Percentiles rank a stretch among this genome's conserved stretches.
phyloP scores from a whole-genome alignment of 2,888 invertebrate genomes.

The Drosophila nr. perissopoda region DNA sequence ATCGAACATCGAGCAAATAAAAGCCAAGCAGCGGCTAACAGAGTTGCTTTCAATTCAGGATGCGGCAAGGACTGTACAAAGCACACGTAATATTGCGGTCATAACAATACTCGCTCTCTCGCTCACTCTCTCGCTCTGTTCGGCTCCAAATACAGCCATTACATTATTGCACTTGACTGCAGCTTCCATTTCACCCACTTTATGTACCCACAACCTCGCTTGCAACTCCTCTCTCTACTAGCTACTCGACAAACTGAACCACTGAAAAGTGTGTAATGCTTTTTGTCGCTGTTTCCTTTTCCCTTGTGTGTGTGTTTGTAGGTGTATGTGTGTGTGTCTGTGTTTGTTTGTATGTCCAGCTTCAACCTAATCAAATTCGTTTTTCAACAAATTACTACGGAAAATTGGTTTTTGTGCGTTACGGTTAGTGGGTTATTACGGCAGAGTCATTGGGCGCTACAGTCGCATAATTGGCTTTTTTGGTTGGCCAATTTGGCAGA shows the following conservation, averaged over 20 bases:
- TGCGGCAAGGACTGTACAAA: conserved; percentile 46
- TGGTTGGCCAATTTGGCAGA: conserved; percentile 40
- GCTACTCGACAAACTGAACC: conserved; percentile 30
- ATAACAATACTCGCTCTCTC: conserved; percentile 39
- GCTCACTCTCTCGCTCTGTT: neutral
- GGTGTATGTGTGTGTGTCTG: neutral
- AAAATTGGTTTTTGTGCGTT: conserved; percentile 58
- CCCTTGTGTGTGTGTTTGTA: neutral
- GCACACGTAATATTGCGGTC: conserved; percentile 71
- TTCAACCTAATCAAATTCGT: conserved; percentile 58
- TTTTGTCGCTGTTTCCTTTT: conserved; percentile 26
- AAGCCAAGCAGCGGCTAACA: conserved; percentile 41
- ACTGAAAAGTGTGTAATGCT: conserved; percentile 49
- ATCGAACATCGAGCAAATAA: conserved; percentile 59
- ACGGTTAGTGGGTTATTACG: conserved; percentile 19
- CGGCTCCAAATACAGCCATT: conserved; percentile 58
- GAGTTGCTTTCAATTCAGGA: conserved; percentile 48
- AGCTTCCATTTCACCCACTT: conserved; percentile 61
- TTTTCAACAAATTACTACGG: conserved; percentile 57
- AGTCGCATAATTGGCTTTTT: conserved; percentile 31
- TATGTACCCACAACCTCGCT: conserved; percentile 6
- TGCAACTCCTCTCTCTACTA: neutral
- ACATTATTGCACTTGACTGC: conserved; percentile 77
- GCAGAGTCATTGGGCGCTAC: neutral
- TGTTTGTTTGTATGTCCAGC: neutral